Evolutionary conservation across 2,797 vertebrate species (phyloP).

Genomic region (Eleutherodactylus coqui): DNA sequence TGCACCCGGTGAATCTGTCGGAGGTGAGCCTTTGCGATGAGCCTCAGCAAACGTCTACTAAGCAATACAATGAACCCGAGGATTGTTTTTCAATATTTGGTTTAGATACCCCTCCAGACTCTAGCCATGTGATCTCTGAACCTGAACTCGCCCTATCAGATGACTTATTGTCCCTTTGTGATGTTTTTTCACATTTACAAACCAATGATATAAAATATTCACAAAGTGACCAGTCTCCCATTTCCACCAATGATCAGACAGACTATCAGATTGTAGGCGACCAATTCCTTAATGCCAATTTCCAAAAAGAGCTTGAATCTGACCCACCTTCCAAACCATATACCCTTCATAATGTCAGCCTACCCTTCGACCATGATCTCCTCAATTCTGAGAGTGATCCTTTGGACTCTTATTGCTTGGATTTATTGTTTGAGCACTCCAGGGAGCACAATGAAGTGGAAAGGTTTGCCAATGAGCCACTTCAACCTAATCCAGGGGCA

Average conservation of each 20-base stretch:
- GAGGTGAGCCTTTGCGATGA: not conserved
- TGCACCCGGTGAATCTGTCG: not conserved
- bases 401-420: conserved; percentile 19
- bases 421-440: conserved; percentile 50
- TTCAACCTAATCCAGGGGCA: not conserved
- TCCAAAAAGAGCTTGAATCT: not conserved
- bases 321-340: not conserved
- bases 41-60: not conserved
- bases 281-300: not conserved
- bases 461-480: not conserved
- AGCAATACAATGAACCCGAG: not conserved
- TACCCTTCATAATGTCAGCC: not conserved
- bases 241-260: not conserved
- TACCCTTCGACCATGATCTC: not conserved
- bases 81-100: conserved; percentile 54
- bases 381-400: not conserved
- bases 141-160: conserved; percentile 33
- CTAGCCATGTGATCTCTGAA: not conserved
- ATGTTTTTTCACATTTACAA: conserved; percentile 52
- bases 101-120: conserved; percentile 28
- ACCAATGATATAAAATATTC: not conserved
- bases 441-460: not conserved
- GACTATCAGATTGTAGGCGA: not conserved
- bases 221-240: not conserved
- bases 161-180: conserved; percentile 45